Base-by-base conservation (phyloP, 2,888 invertebrate species). In the Caenorhabditis panamensis region DNA sequence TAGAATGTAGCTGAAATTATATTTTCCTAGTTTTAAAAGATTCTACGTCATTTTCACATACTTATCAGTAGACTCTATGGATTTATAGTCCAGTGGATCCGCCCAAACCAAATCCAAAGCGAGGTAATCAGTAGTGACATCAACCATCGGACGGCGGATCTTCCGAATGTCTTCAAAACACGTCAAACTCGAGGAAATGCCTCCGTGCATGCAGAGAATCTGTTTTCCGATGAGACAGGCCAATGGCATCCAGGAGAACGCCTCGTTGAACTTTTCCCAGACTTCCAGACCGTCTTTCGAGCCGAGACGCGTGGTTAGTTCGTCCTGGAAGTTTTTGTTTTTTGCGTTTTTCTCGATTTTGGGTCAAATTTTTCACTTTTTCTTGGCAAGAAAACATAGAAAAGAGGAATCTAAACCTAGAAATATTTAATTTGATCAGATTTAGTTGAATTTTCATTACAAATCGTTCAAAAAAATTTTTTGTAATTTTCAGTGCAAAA, bases 161-260 rank as follows among this genome's bases (percentile, higher is more conserved):
- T 26, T 51, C 18, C 20, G 22, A 56, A 84, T 80, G 20, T 78
- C 84, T 1, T 73, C 66, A 9, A 73, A 49, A 1, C 13, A 31
- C 4, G 37, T 82, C 37, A 85, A 20, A 26, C 51, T 22, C n/a
- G 69, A 68, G 11, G 79, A 82, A 49, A 85, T 79, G 13, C 84
- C 84, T 18, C 83, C 83, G 51, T 85, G 84, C 77, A 83, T 76
- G 53, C 84, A 85, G 3, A 85, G 49, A 20, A 85, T 82, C 26
- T 67, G 66, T 20, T 44, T 26, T 18, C 79, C 82, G 22, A 82
- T 59, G 5, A 84, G 36, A 9, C 72, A 78, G 8, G 77, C 77
- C 11, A 84, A 51, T 0, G 84, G 84, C 75, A 84, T 76, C 61
- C 44, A 79, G 0, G 59, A 51, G 58, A 84, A 84, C 36, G 71